These are phyloP conservation scores for Drosophila littoralis DNA, from an alignment of 1,140 invertebrate species.

Conservation along the genomic window DNA sequence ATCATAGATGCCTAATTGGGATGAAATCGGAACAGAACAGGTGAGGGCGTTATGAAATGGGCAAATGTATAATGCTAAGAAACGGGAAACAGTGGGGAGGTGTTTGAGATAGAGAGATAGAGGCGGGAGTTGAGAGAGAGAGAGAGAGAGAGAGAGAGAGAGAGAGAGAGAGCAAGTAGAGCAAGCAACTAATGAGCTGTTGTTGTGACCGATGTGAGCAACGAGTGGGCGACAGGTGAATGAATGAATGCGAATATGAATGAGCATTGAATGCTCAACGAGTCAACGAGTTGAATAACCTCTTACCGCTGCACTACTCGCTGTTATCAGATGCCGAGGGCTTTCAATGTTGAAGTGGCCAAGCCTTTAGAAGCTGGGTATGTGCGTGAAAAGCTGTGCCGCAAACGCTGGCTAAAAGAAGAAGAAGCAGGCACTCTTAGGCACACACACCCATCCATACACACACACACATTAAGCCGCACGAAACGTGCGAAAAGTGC, in stretches of 20 bases:
- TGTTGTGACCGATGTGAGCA: slow-evolving; percentile 43
- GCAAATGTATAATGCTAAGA: slow-evolving; percentile 79
- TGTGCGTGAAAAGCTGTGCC: slow-evolving; percentile 20
- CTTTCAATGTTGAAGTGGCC: slow-evolving; percentile 48
- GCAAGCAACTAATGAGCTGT: slow-evolving; percentile 75
- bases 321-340: slow-evolving; percentile 43
- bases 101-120: slow-evolving; percentile 45
- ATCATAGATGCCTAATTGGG: slow-evolving; percentile 74
- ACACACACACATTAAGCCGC: slow-evolving; percentile 20
- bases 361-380: slow-evolving; percentile 30
- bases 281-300: slow-evolving; percentile 1
- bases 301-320: background rate
- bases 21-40: slow-evolving; percentile 65
- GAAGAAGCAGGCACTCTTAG: slow-evolving; percentile 33
- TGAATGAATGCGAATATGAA: slow-evolving; percentile 25
- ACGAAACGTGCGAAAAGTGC: slow-evolving; percentile 63
- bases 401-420: slow-evolving; percentile 11
- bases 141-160: slow-evolving; percentile 60
- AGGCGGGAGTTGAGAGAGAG: slow-evolving; percentile 32
- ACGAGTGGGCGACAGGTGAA: slow-evolving; percentile 13
- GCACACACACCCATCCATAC: slow-evolving; percentile 18
- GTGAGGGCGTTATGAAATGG: slow-evolving; percentile 81
- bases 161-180: slow-evolving; percentile 63
- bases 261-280: slow-evolving; percentile 21
- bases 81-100: slow-evolving; percentile 55